A percentile compares a stretch with the other conserved stretches of the same genome.
These are phyloP conservation scores for Speoplatyrhinus poulsoni DNA, from an alignment of 2,113 vertebrate genomes.

Conservation along the genomic window DNA sequence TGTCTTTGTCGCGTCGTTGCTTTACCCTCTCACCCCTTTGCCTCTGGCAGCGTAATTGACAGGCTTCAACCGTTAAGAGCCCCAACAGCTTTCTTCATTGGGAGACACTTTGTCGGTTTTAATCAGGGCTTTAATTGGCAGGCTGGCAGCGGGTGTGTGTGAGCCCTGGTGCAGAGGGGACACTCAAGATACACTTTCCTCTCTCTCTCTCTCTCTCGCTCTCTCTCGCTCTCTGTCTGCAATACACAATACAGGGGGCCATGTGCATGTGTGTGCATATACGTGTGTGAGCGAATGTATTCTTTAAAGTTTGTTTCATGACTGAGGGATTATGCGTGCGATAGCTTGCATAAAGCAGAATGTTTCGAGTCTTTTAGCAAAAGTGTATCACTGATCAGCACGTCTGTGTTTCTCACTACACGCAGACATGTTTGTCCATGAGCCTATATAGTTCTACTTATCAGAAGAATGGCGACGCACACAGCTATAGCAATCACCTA, in stretches of 20 bases:
- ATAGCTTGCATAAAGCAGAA: too few species aligned
- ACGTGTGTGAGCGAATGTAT: neutral
- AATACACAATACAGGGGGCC: neutral
- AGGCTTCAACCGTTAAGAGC: slow-evolving; percentile 72
- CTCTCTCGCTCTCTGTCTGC: slow-evolving; percentile 4
- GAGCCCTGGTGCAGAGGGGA: slow-evolving; percentile 55
- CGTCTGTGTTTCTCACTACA: too few species aligned
- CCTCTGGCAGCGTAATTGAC: slow-evolving; percentile 75
- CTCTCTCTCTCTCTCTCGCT: slow-evolving; percentile 10
- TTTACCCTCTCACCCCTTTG: slow-evolving; percentile 57
- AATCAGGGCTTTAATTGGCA: slow-evolving; percentile 82
- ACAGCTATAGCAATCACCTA: slow-evolving; percentile 4
- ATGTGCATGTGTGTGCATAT: neutral
- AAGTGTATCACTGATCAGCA: too few species aligned
- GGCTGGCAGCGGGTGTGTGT: slow-evolving; percentile 69
- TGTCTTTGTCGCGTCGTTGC: slow-evolving; percentile 54
- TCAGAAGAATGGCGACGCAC: slow-evolving; percentile 37
- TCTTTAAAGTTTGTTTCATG: too few species aligned
- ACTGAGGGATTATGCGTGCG: too few species aligned
- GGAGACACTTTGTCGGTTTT: slow-evolving; percentile 82
- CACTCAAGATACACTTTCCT: slow-evolving; percentile 33
- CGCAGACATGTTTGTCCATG: neutral
- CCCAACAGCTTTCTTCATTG: slow-evolving; percentile 79
- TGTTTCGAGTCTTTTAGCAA: too few species aligned
- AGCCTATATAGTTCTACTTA: slow-evolving; percentile 29